These are phyloP conservation scores for Drosophila pallidifrons DNA, from an alignment of 1,140 invertebrate species.

Conservation along the genomic window DNA sequence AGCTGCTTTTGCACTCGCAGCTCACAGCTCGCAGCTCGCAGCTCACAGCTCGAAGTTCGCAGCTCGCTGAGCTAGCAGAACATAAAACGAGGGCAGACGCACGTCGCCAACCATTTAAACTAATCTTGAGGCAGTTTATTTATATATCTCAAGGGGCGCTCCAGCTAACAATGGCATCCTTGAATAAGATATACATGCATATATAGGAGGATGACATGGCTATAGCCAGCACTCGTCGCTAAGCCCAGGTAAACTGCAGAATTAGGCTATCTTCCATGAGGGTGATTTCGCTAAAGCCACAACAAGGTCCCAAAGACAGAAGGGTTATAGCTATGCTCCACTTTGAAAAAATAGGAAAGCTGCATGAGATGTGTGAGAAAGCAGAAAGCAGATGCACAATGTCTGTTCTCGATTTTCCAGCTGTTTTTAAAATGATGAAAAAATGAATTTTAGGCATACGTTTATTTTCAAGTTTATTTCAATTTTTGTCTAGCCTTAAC, in stretches of 20 bases:
- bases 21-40: neutral
- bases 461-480: too few species aligned
- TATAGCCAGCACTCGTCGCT: conserved; percentile 6
- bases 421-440: too few species aligned
- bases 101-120: conserved; percentile 73
- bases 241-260: conserved; percentile 27
- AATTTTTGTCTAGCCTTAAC: too few species aligned
- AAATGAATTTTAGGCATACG: too few species aligned
- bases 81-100: conserved; percentile 63
- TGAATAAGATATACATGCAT: conserved; percentile 34
- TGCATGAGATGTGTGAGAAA: too few species aligned
- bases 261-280: conserved; percentile 19
- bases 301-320: neutral
- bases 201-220: neutral
- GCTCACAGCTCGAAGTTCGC: neutral
- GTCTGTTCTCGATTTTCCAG: too few species aligned
- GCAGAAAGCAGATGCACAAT: too few species aligned
- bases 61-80: neutral
- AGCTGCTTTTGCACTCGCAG: conserved; percentile 36
- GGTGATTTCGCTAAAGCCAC: conserved; percentile 2
- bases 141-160: conserved; percentile 71
- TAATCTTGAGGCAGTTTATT: conserved; percentile 74
- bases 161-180: conserved; percentile 64
- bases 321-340: neutral
- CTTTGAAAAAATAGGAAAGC: too few species aligned